Base-by-base conservation (phyloP, 1,140 invertebrate species). In the Globodera ellingtonae region DNA sequence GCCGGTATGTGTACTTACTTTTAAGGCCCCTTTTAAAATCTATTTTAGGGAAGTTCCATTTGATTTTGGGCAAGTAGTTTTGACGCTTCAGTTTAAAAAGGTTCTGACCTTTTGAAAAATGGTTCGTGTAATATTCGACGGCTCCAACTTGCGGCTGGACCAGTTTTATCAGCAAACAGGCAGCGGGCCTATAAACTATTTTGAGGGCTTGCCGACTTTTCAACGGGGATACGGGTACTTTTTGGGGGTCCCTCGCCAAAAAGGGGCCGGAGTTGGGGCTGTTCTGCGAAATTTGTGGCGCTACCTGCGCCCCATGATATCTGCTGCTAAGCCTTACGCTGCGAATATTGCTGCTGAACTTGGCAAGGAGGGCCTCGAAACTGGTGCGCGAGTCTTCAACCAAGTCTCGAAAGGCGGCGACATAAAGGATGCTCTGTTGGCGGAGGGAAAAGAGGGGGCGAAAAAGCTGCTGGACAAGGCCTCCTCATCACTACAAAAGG, bases 41-140 rank as follows among this genome's bases (percentile, higher is more conserved):
- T 62, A 62, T 62, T 62, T 62, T 18, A 62, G 56, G 56, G 56
- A 62, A 15, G 56, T 62, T 6, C 56, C 56, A 2, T 62, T 62
- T 62, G 56, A 62, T 10, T 62, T 62, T 62, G 56, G 56, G 0
- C 56, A 62, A 18, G 56, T 62, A 18, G 56, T 62, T 3, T 62
- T 62, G 56, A 62, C 56, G 4, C 56, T 62, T 62, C 56, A 62
- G 56, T 62, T 62, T 62, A 62, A 62, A 62, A 62, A 62, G 56
- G 56, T 62, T 8, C 15, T 62, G 13, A 62, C 56, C 5, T 62
- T 62, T 18, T 21, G 48, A 56, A 66, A 47, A 80, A 79, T 79
- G 78, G 66, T 75, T 7, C 77, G 79, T 35, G 56, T 79, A 10
- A 79, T 79, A 52, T 79, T 79, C 21, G 78, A 79, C 79, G 56